Percentiles rank a stretch among this genome's conserved stretches.
Evolutionary conservation across 2,797 vertebrate species (phyloP).

Genomic region (Arrhamphus sclerolepis): DNA sequence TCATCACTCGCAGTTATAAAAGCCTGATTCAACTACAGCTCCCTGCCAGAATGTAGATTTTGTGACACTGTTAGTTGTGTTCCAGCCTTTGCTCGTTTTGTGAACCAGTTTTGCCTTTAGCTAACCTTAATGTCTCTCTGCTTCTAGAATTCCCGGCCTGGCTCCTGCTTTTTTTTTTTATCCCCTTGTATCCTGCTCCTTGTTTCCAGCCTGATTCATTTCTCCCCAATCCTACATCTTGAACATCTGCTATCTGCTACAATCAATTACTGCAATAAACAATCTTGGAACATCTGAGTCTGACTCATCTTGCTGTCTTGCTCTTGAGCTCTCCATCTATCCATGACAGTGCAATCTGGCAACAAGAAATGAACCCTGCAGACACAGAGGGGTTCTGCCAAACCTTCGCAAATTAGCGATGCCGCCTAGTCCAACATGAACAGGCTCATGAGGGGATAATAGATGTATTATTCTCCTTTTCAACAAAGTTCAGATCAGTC

Average conservation of each 20-base stretch:
- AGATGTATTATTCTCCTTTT: not conserved
- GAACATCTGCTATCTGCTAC: constrained; percentile 4
- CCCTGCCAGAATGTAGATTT: constrained; percentile 2
- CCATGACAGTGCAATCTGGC: no score
- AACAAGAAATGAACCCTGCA: not conserved
- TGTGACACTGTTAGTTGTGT: constrained; percentile 3
- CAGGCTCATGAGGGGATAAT: not conserved
- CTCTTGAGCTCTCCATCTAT: no score
- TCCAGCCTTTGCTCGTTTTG: not conserved
- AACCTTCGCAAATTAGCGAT: not conserved
- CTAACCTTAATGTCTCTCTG: not conserved
- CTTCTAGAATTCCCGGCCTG: not conserved
- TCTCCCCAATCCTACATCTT: constrained; percentile 3
- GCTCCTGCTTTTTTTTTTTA: not conserved
- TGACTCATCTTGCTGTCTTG: no score
- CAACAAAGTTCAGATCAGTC: not conserved
- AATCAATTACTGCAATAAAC: constrained; percentile 10
- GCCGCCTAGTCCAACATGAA: not conserved
- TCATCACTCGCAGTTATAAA: not conserved
- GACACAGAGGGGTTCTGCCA: not conserved
- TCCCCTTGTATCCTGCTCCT: not conserved
- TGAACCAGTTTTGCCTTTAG: not conserved
- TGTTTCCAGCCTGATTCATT: not conserved
- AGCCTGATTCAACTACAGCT: not conserved
- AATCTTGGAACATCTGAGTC: not conserved